Percentiles rank a stretch among this genome's conserved stretches.
These are phyloP conservation scores for Hylaeus volcanicus DNA, from an alignment of 1,140 invertebrate species.

Conservation along the genomic window DNA sequence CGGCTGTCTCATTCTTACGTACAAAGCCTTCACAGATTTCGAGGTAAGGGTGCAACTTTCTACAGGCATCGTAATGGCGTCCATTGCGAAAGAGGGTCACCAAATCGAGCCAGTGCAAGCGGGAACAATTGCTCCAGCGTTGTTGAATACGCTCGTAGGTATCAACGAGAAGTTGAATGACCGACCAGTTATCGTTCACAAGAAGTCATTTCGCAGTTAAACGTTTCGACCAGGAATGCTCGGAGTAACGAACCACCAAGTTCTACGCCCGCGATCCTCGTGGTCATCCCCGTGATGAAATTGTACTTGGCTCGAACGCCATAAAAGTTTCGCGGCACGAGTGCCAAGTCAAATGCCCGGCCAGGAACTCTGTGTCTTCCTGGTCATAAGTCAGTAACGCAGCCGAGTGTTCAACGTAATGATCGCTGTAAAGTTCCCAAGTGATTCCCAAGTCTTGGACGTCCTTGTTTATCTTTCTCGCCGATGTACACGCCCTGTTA, in stretches of 20 bases:
- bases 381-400: slow-evolving; percentile 13
- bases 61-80: too few relatives aligned
- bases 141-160: neutral
- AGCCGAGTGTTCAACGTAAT: slow-evolving; percentile 31
- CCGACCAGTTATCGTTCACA: slow-evolving; percentile 40
- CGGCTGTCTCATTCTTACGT: slow-evolving; percentile 82
- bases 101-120: neutral
- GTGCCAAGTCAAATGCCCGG: neutral
- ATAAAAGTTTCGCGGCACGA: slow-evolving; percentile 43
- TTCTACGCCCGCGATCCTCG: neutral
- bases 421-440: slow-evolving; percentile 31
- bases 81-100: slow-evolving; percentile 2
- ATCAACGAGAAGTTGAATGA: slow-evolving; percentile 38
- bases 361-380: neutral
- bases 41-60: slow-evolving; percentile 81
- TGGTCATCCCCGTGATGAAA: slow-evolving; percentile 45
- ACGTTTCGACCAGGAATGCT: slow-evolving; percentile 32
- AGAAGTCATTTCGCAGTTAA: slow-evolving; percentile 46
- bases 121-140: neutral
- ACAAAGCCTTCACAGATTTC: slow-evolving; percentile 84
- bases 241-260: slow-evolving; percentile 39
- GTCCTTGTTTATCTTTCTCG: too few relatives aligned
- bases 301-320: slow-evolving; percentile 26
- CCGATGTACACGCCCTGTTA: too few relatives aligned
- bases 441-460: too few relatives aligned